Conservation (phyloP, 2,888 invertebrate genomes). For the Brachypalpus laphriformis region DNA sequence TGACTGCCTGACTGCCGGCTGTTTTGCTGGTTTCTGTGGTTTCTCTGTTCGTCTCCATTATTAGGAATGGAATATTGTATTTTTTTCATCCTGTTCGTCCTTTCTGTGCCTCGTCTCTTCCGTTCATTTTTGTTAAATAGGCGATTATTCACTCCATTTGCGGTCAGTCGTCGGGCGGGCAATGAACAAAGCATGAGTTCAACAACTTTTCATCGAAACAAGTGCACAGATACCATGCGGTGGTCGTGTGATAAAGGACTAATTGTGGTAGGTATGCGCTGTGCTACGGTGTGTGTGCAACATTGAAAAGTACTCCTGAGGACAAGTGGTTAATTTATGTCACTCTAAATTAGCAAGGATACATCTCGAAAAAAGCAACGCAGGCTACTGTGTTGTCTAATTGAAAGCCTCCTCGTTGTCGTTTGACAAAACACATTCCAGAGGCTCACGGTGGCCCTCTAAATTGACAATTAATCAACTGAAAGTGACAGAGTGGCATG, state of each 20-base stretch:
- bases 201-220: conserved; percentile 53
- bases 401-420: conserved; percentile 38
- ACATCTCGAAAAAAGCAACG: conserved; percentile 17
- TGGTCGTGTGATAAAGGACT: conserved; percentile 27
- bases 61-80: conserved; percentile 15
- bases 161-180: conserved; percentile 37
- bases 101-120: background rate
- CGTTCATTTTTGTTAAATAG: conserved; percentile 52
- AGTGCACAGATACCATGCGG: conserved; percentile 7
- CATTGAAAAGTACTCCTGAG: conserved; percentile 30
- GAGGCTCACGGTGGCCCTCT: background rate
- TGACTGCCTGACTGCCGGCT: conserved; percentile 46
- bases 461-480: conserved; percentile 63
- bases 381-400: conserved; percentile 7
- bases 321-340: conserved; percentile 62
- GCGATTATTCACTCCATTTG: conserved; percentile 68
- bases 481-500: conserved; percentile 64
- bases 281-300: background rate
- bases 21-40: conserved; percentile 65
- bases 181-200: conserved; percentile 23
- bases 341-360: conserved; percentile 39
- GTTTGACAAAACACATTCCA: no score
- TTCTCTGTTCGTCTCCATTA: conserved; percentile 45
- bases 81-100: background rate
- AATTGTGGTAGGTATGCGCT: conserved; percentile 15